Evolutionary conservation across 2,888 invertebrate genomes (phyloP).

Genomic region (Callimorpha dominula): DNA sequence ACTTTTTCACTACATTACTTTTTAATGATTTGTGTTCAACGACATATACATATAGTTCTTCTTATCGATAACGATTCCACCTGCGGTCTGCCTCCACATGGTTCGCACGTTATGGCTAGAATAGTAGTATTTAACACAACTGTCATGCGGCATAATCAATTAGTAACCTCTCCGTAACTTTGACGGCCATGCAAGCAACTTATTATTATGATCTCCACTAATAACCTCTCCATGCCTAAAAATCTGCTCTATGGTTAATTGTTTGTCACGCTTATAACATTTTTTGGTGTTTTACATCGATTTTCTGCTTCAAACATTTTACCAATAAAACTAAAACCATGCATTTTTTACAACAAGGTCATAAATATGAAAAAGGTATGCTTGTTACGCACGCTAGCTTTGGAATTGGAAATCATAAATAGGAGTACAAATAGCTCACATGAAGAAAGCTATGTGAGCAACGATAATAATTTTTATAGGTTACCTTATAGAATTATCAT

Average conservation of each 20-base stretch:
- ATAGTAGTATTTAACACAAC: slow-evolving; percentile 4
- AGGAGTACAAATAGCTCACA: neutral
- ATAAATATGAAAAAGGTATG: neutral
- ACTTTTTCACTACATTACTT: no score
- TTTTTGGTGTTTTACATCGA: neutral
- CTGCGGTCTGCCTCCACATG: neutral
- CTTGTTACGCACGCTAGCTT: neutral
- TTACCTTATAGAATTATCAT: neutral
- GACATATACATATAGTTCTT: no score
- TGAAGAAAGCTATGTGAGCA: neutral
- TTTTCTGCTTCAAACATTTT: slow-evolving; percentile 1
- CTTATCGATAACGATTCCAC: no score
- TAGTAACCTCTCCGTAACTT: slow-evolving; percentile 5
- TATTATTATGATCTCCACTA: neutral
- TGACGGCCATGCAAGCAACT: slow-evolving; percentile 4
- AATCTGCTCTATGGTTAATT: neutral
- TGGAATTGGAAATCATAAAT: neutral
- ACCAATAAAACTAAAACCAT: neutral
- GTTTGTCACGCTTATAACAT: no score
- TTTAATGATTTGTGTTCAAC: no score
- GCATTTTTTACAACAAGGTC: neutral
- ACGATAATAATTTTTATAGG: neutral
- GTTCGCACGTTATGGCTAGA: neutral
- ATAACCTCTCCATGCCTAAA: neutral
- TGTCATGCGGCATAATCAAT: slow-evolving; percentile 9